A percentile compares a stretch with the other conserved stretches of the same genome.
Conservation (phyloP, 2,113 vertebrate species). For the Rissa tridactyla region DNA sequence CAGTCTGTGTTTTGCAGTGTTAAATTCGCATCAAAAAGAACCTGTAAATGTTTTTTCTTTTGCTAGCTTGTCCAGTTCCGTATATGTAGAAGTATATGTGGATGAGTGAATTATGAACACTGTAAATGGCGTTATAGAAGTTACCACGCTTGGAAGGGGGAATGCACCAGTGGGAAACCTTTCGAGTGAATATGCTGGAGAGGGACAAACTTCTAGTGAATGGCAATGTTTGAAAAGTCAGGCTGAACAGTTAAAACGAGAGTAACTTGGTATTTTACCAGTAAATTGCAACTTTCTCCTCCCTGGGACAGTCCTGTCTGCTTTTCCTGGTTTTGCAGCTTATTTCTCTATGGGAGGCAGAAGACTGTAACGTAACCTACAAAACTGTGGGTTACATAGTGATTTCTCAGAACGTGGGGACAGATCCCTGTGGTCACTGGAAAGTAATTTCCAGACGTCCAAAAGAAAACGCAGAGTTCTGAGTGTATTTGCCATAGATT, state of each 20-base stretch:
- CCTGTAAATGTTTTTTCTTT: not conserved
- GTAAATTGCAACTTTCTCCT: not conserved
- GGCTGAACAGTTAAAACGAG: not conserved
- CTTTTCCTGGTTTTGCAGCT: not conserved
- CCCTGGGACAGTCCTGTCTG: not conserved
- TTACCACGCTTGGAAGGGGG: not conserved
- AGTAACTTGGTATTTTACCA: not conserved
- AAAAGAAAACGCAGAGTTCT: not conserved
- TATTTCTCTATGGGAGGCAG: not conserved
- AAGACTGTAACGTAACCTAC: not conserved
- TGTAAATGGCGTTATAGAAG: not conserved
- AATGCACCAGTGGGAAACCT: not conserved
- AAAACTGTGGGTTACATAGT: fast-evolving
- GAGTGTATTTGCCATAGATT: not conserved
- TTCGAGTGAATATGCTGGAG: not conserved
- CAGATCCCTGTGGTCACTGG: not conserved
- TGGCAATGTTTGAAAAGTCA: not conserved
- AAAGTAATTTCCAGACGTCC: not conserved
- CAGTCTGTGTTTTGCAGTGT: not conserved
- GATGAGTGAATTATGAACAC: not conserved
- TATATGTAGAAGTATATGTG: not conserved
- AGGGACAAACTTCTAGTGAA: not conserved
- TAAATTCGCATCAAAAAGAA: not conserved
- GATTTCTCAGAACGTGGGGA: not conserved
- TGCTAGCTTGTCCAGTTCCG: not conserved